These are phyloP conservation scores for Amiota minor DNA, from an alignment of 2,888 invertebrate genomes.

Conservation along the genomic window DNA sequence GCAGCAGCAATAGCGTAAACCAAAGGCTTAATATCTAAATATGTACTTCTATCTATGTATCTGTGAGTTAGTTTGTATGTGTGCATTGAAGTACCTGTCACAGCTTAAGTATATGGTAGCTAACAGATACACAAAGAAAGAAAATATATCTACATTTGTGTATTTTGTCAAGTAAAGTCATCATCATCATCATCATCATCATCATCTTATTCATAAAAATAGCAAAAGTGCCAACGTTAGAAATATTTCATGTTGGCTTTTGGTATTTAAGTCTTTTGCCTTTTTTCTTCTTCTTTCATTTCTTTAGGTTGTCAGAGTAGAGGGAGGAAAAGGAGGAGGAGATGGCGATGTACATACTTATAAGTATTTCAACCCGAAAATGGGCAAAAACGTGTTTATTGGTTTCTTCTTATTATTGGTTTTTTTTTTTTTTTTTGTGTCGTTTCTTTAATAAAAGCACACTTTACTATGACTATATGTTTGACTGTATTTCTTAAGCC, in stretches of 20 bases:
- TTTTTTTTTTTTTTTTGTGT: slow-evolving; percentile 6
- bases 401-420: not conserved
- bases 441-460: not conserved
- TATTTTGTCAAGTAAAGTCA: slow-evolving; percentile 16
- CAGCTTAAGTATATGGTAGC: too few relatives aligned
- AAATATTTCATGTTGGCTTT: slow-evolving; percentile 21
- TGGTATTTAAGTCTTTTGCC: slow-evolving; percentile 22
- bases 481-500: not conserved
- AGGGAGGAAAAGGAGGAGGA: too few relatives aligned
- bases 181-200: too few relatives aligned
- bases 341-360: too few relatives aligned
- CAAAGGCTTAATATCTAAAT: not conserved
- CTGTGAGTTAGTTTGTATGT: not conserved
- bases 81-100: slow-evolving; percentile 1
- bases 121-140: not conserved
- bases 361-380: too few relatives aligned
- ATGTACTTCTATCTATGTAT: not conserved
- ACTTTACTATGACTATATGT: not conserved
- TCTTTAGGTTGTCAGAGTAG: not conserved
- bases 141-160: not conserved
- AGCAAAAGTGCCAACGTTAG: slow-evolving; percentile 36
- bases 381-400: slow-evolving; percentile 12
- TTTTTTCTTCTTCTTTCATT: not conserved
- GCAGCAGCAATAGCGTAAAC: not conserved
- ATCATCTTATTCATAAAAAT: slow-evolving; percentile 49